Evolutionary conservation across 2,113 vertebrate species (phyloP), one percentile per base, ranked within the genome.

Genomic region (Tiliqua scincoides): DNA sequence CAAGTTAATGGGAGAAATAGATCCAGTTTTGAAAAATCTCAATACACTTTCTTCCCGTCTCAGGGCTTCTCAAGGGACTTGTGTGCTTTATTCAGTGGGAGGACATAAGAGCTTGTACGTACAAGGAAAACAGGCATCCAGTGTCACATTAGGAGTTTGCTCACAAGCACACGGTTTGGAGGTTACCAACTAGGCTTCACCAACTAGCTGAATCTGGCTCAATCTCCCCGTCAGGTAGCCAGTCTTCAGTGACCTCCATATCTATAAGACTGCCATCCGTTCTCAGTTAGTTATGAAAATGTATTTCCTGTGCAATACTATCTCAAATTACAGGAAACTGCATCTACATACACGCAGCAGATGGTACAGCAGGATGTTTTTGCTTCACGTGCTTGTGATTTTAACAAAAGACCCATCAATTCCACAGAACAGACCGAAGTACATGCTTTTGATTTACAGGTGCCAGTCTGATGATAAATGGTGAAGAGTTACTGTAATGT

Each of bases 301-400:
- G 77, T 54, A n/a, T 74, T 96, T 96, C 96, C 96, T 95, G 96
- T 37, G 0, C 89, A 93, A 71, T 82, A 10, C 3, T 91, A 32
- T 72, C 93, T 88, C 91, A 94, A 80, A 88, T 93, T 35, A 96
- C 95, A 96, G 95, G 95, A 96, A 96, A 93, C 91, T 93, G 43
- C 87, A 87, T 63, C 63, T 6, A 84, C 85, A 79, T 85, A 67
- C 32, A 48, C 8, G 43, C 77, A 93, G 92, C 94, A 94, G 11
- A 79, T 84, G 67, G 88, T 85, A 79, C 70, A 87, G 8, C 62
- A 85, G 85, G 82, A 79, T 21, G 86, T 79, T 92, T 83, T 90
- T 79, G 32, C 89, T 89, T 87, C 84, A 92, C 35, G 70, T 91
- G 89, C 90, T 81, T 91, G 82, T 61, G 40, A 84, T 15, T 32